Evolutionary conservation across 2,888 invertebrate genomes (phyloP).

Genomic region (Chymomyza fuscimana): DNA sequence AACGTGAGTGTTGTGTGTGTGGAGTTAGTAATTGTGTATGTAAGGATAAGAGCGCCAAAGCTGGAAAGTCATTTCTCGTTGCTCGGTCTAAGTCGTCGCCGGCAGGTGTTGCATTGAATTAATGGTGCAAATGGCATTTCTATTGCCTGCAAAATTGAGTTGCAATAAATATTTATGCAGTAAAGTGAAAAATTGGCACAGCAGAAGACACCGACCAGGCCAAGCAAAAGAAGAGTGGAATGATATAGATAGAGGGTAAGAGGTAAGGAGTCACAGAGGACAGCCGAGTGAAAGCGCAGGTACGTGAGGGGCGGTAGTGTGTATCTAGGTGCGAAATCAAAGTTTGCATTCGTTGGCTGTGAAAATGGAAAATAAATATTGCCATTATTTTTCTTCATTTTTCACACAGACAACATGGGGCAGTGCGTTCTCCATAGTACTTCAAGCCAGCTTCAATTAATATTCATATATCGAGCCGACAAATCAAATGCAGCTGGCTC

Average conservation of each 20-base stretch:
- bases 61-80: slow-evolving; percentile 8
- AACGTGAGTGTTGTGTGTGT: neutral
- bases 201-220: slow-evolving; percentile 50
- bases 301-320: neutral
- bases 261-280: neutral
- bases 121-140: slow-evolving; percentile 74
- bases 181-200: slow-evolving; percentile 71
- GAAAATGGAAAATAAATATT: slow-evolving; percentile 69
- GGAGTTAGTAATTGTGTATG: neutral
- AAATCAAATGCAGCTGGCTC: slow-evolving; percentile 66
- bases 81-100: slow-evolving; percentile 61
- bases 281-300: neutral
- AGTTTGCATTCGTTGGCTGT: slow-evolving; percentile 32
- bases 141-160: slow-evolving; percentile 73
- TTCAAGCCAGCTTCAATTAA: slow-evolving; percentile 52
- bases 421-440: neutral
- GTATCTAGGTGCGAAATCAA: slow-evolving; percentile 52
- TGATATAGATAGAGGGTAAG: no score
- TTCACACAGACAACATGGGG: slow-evolving; percentile 23
- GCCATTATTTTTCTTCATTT: slow-evolving; percentile 58
- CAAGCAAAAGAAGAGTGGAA: slow-evolving; percentile 12
- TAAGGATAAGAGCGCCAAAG: neutral
- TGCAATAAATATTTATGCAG: slow-evolving; percentile 73
- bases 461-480: slow-evolving; percentile 65
- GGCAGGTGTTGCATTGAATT: slow-evolving; percentile 73